Evolutionary conservation across 2,113 vertebrate species (phyloP).

Genomic region (Sturnus vulgaris): DNA sequence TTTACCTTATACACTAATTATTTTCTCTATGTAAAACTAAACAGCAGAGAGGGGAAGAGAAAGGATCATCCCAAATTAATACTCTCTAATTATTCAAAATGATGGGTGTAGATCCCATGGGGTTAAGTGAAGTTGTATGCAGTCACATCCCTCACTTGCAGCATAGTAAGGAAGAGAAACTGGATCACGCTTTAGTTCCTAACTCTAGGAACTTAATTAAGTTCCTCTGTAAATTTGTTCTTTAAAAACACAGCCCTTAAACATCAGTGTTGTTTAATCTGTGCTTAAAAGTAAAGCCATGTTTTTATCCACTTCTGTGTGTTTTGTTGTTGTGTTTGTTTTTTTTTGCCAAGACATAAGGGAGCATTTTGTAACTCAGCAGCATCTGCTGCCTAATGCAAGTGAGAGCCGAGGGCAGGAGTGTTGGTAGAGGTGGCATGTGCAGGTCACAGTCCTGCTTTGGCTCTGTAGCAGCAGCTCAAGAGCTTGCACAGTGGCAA

Average conservation of each 20-base stretch:
- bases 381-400: neutral
- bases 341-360: neutral
- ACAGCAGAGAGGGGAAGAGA: neutral
- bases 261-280: neutral
- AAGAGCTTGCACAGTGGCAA: neutral
- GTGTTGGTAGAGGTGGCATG: neutral
- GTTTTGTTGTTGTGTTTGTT: neutral
- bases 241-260: neutral
- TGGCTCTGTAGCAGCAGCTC: neutral
- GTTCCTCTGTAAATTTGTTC: neutral
- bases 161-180: neutral
- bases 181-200: neutral
- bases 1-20: neutral
- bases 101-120: neutral
- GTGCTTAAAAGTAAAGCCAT: neutral
- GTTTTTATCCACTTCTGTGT: neutral
- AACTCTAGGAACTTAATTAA: neutral
- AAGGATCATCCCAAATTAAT: neutral
- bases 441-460: neutral
- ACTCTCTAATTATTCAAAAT: neutral
- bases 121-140: neutral
- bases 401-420: neutral
- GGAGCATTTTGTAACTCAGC: neutral
- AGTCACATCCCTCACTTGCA: neutral
- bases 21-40: conserved; percentile 31